Base-by-base conservation (phyloP, 1,140 invertebrate genomes). In the Drosophila nigromelanica region DNA sequence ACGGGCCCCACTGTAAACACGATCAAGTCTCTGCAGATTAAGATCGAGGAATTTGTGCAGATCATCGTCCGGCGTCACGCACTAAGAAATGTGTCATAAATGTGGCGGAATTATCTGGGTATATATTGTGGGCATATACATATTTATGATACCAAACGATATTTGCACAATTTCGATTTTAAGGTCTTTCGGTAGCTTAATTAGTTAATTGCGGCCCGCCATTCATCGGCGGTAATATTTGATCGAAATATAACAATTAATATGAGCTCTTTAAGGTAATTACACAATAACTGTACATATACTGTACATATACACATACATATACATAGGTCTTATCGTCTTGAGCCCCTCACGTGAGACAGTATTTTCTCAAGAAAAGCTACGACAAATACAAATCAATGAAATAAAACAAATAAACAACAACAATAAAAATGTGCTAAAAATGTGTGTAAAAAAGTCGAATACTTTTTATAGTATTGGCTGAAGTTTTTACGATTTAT, bases 21-120 rank as follows among this genome's bases (percentile, higher is more conserved):
- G 50, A 70, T 72, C 37, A 10, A 43, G 43, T 64, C 52, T 58
- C 30, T 33, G 39, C n/a, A 56, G 69, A 72, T 72, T 67, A 67
- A n/a, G 43, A 12, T 50, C 52, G 30, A 12, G 30, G 27, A 18
- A 30, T 50, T 66, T 56, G 11, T 58, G 52, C 54, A 15, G 37
- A 30, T 67, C 69, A 72, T 72, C 47, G 47, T 39, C 40, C 33
- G 14, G 15, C 66, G 66, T 62, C 66, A 30, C 39, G n/a, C 21
- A 24, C 21, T 24, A 24, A 24, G 21, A 24, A 14, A n/a, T 40
- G n/a, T n/a, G 27, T 24, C 52, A 43, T 47, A 58, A 66, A 56
- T 37, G 42, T 8, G 42, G 39, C 35, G 10, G 39, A 66, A 51
- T 27, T 43, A 40, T 21, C 15, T 8, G 6, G 27, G 33, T 7